Conservation (phyloP, 2,888 invertebrate genomes). For the Agriotes lineatus region DNA sequence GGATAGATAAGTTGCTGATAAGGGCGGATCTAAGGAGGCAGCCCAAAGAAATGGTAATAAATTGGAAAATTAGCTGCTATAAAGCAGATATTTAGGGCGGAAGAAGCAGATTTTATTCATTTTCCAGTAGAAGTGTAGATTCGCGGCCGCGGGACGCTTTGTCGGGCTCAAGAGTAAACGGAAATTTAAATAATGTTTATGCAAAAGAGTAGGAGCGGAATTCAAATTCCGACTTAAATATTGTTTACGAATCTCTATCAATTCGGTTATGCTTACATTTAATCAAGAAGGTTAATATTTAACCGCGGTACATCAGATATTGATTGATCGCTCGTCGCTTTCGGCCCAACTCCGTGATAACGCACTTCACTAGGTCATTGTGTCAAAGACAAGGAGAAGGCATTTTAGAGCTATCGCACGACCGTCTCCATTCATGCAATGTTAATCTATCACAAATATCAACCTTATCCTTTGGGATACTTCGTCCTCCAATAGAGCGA, state of each 20-base stretch:
- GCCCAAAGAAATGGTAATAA: constrained; percentile 4
- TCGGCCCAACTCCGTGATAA: constrained; percentile 25
- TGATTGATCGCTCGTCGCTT: constrained; percentile 39
- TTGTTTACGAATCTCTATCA: constrained; percentile 26
- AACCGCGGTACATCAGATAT: constrained; percentile 32
- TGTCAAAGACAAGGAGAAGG: constrained; percentile 42
- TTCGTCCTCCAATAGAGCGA: constrained; percentile 27
- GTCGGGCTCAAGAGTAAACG: constrained; percentile 26
- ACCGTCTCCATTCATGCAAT: constrained; percentile 44
- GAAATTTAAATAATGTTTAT: constrained; percentile 28
- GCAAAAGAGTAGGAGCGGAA: constrained; percentile 9
- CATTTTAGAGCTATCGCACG: constrained; percentile 31
- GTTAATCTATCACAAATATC: constrained; percentile 44
- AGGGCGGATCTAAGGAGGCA: not conserved
- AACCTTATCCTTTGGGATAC: constrained; percentile 39
- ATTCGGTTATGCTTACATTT: constrained; percentile 26
- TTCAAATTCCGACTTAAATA: constrained; percentile 21
- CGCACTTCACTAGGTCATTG: constrained; percentile 41
- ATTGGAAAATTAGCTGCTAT: constrained; percentile 20
- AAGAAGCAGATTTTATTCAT: no score
- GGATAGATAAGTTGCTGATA: not conserved
- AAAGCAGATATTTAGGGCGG: constrained; percentile 13
- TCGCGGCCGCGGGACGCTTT: constrained; percentile 1
- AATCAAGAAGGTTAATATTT: constrained; percentile 33
- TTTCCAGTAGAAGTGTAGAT: not conserved